Conservation (phyloP, 2,113 vertebrate species). For the Dasyornis broadbenti region DNA sequence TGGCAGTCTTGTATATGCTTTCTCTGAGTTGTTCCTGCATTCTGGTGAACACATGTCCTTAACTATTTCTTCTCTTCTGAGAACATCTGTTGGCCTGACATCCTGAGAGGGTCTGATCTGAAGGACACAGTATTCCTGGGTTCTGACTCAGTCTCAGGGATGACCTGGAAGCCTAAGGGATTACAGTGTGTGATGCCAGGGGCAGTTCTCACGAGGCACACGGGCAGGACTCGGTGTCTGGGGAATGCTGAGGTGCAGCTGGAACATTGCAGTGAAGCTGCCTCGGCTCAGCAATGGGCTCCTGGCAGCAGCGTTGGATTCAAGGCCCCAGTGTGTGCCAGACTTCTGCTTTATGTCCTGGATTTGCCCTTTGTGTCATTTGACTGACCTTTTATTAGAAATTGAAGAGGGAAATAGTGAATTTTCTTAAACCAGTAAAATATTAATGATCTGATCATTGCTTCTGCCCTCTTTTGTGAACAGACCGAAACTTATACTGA, state of each 20-base stretch:
- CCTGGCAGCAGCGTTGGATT: neutral
- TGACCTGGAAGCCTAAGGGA: neutral
- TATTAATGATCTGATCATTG: neutral
- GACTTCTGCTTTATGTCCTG: neutral
- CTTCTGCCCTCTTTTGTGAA: neutral
- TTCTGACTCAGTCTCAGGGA: neutral
- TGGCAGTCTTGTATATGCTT: neutral
- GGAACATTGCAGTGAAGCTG: neutral
- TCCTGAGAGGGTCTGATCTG: neutral
- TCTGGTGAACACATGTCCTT: neutral
- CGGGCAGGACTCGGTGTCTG: neutral
- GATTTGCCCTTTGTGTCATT: neutral
- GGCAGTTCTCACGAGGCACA: neutral
- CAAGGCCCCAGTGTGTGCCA: neutral
- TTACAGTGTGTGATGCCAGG: neutral
- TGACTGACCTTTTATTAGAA: neutral
- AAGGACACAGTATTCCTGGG: neutral
- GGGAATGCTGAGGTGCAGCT: neutral
- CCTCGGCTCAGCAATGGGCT: neutral
- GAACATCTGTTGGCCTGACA: neutral
- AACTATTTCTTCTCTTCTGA: neutral
- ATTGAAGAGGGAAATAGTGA: neutral
- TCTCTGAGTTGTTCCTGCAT: neutral
- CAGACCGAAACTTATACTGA: neutral
- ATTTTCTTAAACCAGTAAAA: neutral